Conservation (phyloP, 2,797 vertebrate genomes). For the Meriones psammophilus region DNA sequence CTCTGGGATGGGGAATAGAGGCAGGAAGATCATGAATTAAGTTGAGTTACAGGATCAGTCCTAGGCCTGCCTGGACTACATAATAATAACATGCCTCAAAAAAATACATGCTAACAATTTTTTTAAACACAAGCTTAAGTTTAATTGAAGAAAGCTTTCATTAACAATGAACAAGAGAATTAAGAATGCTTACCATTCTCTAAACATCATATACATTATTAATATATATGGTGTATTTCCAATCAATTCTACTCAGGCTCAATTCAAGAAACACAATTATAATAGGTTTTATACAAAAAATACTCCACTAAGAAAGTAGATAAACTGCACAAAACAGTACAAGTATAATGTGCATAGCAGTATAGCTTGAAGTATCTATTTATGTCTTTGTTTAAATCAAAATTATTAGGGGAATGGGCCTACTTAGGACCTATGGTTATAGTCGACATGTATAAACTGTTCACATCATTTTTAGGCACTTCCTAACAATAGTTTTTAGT, state of each 20-base stretch:
- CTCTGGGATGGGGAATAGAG: neutral
- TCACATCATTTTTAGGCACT: slow-evolving; percentile 92
- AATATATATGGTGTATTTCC: slow-evolving; percentile 87
- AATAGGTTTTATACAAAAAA: slow-evolving; percentile 91
- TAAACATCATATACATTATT: slow-evolving; percentile 87
- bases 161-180: slow-evolving; percentile 85
- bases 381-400: slow-evolving; percentile 91
- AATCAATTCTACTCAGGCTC: slow-evolving; percentile 84
- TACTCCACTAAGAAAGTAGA: slow-evolving; percentile 92
- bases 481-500: slow-evolving; percentile 91
- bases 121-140: slow-evolving; percentile 87
- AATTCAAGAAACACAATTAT: slow-evolving; percentile 86
- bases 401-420: slow-evolving; percentile 86
- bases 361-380: slow-evolving; percentile 90
- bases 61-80: neutral
- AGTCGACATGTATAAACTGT: slow-evolving; percentile 89
- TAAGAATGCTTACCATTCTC: slow-evolving; percentile 88
- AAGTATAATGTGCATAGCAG: slow-evolving; percentile 92
- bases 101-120: slow-evolving; percentile 29
- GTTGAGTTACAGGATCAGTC: neutral
- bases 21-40: neutral
- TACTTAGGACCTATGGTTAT: slow-evolving; percentile 86
- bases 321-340: slow-evolving; percentile 91
- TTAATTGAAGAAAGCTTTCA: slow-evolving; percentile 87
- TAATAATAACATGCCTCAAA: neutral